These are phyloP conservation scores for Erythrocebus patas DNA, from an alignment of 2,113 vertebrate genomes.

Conservation along the genomic window DNA sequence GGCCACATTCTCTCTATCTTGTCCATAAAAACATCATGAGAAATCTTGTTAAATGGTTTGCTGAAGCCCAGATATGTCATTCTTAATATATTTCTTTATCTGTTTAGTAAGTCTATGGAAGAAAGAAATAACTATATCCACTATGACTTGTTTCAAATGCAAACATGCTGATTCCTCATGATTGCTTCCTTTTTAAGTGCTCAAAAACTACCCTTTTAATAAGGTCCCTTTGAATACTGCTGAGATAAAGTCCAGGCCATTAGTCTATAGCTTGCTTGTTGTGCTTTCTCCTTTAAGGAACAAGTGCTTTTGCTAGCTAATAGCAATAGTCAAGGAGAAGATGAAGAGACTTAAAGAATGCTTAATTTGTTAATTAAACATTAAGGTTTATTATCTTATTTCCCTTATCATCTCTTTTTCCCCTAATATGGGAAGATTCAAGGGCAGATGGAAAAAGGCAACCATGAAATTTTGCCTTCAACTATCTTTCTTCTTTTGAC, in stretches of 20 bases:
- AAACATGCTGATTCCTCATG: not conserved
- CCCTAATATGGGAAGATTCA: not conserved
- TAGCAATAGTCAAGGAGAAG: not conserved
- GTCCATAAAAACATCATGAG: constrained; percentile 28
- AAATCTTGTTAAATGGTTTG: constrained; percentile 37
- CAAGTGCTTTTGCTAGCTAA: not conserved
- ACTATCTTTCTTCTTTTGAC: not conserved
- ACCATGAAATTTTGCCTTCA: not conserved
- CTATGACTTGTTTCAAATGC: not conserved
- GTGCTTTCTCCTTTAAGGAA: not conserved
- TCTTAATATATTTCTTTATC: constrained; percentile 4
- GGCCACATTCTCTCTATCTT: not conserved
- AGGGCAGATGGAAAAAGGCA: not conserved
- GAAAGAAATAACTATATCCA: not conserved
- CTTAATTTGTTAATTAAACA: not conserved
- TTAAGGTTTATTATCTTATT: no score
- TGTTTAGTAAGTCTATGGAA: not conserved
- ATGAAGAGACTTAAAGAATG: not conserved
- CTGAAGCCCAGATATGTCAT: not conserved
- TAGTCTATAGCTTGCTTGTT: not conserved
- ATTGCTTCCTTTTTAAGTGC: not conserved
- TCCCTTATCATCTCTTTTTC: not conserved
- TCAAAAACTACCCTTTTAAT: not conserved
- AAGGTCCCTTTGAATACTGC: not conserved
- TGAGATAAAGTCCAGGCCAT: not conserved